Base-by-base conservation (phyloP, 2,888 invertebrate genomes). In the Selenia dentaria region DNA sequence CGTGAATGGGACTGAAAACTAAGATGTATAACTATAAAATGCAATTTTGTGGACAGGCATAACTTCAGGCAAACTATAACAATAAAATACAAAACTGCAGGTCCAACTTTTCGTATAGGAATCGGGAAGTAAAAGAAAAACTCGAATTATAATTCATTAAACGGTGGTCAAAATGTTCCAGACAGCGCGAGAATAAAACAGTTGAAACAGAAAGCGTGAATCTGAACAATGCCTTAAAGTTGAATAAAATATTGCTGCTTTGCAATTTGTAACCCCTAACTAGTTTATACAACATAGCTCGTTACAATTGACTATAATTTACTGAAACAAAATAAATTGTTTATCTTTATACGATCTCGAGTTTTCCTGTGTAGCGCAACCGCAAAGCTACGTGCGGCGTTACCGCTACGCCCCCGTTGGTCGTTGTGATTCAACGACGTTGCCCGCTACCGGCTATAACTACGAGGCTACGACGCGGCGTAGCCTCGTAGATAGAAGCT, bases 331-430 rank as follows among this genome's bases (percentile, higher is more conserved):
- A 49, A 55, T 49, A 35, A 46, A 46, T 49, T 38, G 35, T 38
- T 39, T 54, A 51, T 54, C 46, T 51, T 39, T 25, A 35, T 34
- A 46, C 45, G 10, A 45, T 51, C 46, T 41, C 18, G 13, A 22
- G 6, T n/a, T 34, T 44, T 51, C 47, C 41, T 32, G 32, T 45
- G 42, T 47, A 35, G 20, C 29, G 29, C 13, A 46, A 34, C 45
- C 34, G 39, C 31, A 16, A 25, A 24, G 46, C 40, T 51, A 43
- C 43, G 51, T 42, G 41, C 43, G 42, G 32, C 39, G 48, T 32
- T 32, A 48, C 39, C 29, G 48, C 53, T 49, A 33, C 37, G 34
- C 24, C 36, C 2, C 22, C 22, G 22, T 22, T 22, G 8, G 22
- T 8, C 22, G 26, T 16, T 27, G 37, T 24, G 29, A 28, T 14